Base-by-base conservation (phyloP, 2,113 vertebrate genomes). In the Coracopsis vasa region DNA sequence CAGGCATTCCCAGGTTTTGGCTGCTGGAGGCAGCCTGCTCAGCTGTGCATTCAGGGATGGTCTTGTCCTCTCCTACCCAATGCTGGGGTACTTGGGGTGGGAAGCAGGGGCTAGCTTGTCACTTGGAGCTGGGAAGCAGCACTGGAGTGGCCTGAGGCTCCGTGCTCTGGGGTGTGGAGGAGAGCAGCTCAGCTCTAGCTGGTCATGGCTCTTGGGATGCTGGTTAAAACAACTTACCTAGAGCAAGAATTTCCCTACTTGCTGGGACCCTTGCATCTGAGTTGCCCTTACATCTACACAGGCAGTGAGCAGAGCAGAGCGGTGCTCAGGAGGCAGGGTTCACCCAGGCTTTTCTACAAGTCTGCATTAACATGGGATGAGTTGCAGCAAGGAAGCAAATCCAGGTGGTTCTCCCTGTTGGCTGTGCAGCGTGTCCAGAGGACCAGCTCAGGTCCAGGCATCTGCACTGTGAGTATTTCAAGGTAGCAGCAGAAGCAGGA, bases 141-240 rank as follows among this genome's bases (percentile, higher is more conserved):
- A 15, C 6, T 87, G 25, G 29, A 20, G 58, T 73, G 69, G 44
- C 39, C 21, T 77, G 62, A 13, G 18, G 4, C 44, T 90, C 41
- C 0, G 0, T 58, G 54, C 37, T 90, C 10, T 35, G 42, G 65
- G 28, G 9, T 18, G 12, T 13, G 13, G 42, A 75, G 45, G 35
- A 48, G 67, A 62, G 37, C 23, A 75, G 50, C n/a, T 16, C 4
- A 3, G 25, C 51, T 77, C 42, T 16, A 3, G 15, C 31, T 82
- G 37, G 25, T 45, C 0, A 0, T 14, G 47, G 27, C 11, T 78
- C n/a, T 66, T 70, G 69, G 10, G 28, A 5, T 2, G 33, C 29
- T 51, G 31, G n/a, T 70, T 85, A 27, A 81, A 90, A 58, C 16
- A 66, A 33, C 27, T 84, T 16, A 21, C 16, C 11, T 25, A 45